phyloP scores from a whole-genome alignment of 2,113 vertebrate genomes.

The Dolichallabes microphthalmus region DNA sequence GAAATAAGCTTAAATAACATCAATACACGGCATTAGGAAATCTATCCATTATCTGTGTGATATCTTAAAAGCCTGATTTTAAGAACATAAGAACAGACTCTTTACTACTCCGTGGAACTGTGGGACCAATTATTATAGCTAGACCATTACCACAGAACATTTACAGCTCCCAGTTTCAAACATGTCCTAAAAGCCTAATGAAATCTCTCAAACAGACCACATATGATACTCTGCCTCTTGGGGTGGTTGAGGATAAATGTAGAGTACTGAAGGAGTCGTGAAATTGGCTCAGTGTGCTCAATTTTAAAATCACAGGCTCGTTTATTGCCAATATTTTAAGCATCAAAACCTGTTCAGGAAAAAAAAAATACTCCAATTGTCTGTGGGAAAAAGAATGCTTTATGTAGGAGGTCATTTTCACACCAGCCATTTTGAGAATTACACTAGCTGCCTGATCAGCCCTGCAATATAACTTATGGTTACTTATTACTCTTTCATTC shows the following conservation, averaged over 20 bases:
- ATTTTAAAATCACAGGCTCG: not conserved
- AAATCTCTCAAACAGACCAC: not conserved
- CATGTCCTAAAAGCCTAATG: constrained; percentile 17
- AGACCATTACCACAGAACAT: constrained; percentile 11
- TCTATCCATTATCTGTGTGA: not conserved
- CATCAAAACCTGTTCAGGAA: not conserved
- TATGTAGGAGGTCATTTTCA: not conserved
- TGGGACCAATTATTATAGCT: constrained; percentile 29
- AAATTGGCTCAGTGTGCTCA: constrained; percentile 4
- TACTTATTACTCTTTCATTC: not conserved
- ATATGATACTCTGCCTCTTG: not conserved
- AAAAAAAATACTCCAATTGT: not conserved
- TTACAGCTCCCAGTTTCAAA: constrained; percentile 18
- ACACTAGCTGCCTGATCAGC: not conserved
- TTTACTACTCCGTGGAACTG: constrained; percentile 21
- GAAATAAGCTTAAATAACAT: not conserved
- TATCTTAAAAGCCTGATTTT: constrained; percentile 7
- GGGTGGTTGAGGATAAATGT: not conserved
- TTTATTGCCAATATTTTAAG: not conserved
- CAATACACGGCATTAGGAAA: not conserved
- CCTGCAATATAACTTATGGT: not conserved
- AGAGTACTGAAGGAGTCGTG: not conserved
- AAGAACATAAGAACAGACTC: constrained; percentile 9
- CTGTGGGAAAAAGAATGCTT: not conserved
- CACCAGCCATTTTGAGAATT: not conserved